Conservation (phyloP, 2,113 vertebrate genomes). For the Hypanus sabinus region DNA sequence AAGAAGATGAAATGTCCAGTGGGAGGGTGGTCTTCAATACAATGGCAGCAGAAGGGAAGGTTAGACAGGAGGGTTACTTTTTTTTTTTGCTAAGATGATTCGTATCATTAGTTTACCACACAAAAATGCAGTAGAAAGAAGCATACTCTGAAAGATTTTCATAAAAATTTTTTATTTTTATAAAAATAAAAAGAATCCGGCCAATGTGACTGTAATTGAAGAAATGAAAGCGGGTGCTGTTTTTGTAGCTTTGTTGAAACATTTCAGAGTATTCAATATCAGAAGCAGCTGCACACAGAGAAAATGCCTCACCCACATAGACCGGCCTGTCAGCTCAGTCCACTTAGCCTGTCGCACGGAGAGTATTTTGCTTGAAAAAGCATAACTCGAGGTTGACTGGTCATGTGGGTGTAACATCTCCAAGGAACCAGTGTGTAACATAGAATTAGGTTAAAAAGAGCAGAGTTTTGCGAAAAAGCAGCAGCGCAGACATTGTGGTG, state of each 20-base stretch:
- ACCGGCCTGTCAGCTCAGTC: slow-evolving; percentile 42
- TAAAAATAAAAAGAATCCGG: background rate
- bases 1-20: slow-evolving; percentile 65
- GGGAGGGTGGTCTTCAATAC: slow-evolving; percentile 73
- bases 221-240: background rate
- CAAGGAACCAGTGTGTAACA: slow-evolving; percentile 45
- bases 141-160: slow-evolving; percentile 70
- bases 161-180: background rate
- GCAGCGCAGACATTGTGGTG: background rate
- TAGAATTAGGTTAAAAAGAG: slow-evolving; percentile 50
- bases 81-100: background rate
- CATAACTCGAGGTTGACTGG: slow-evolving; percentile 47
- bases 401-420: slow-evolving; percentile 64
- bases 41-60: slow-evolving; percentile 87
- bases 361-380: background rate
- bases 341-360: background rate
- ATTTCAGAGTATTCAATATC: slow-evolving; percentile 83
- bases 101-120: slow-evolving; percentile 44
- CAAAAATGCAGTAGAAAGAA: slow-evolving; percentile 58
- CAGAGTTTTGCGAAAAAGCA: slow-evolving; percentile 35
- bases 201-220: slow-evolving; percentile 8
- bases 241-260: slow-evolving; percentile 37
- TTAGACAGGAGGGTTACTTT: slow-evolving; percentile 40
- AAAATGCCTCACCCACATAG: slow-evolving; percentile 67
- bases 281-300: slow-evolving; percentile 59